A percentile compares a stretch with the other conserved stretches of the same genome.
These are phyloP conservation scores for Amyelois transitella DNA, from an alignment of 1,140 invertebrate species.

Conservation along the genomic window DNA sequence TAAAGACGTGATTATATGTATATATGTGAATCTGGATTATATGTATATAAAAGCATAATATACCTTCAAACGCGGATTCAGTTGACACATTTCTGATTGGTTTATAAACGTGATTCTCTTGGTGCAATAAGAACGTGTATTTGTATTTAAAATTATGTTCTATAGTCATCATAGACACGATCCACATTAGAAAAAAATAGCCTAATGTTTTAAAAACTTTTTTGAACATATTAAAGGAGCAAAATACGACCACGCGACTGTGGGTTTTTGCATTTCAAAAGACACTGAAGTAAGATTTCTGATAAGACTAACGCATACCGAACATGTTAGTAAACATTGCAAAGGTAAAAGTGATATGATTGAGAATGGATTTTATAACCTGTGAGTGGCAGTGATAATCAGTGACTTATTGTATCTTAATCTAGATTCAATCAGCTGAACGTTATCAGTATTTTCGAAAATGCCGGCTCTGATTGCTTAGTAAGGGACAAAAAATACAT, in stretches of 20 bases:
- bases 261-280: neutral
- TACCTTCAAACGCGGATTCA: constrained; percentile 8
- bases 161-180: constrained; percentile 23
- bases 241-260: neutral
- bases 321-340: neutral
- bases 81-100: neutral
- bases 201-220: constrained; percentile 22
- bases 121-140: neutral
- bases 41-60: too few species aligned
- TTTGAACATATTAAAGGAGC: constrained; percentile 16
- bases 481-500: too few species aligned
- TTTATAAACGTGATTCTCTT: neutral
- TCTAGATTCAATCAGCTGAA: too few species aligned
- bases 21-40: too few species aligned
- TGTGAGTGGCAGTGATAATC: too few species aligned
- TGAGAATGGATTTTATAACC: too few species aligned
- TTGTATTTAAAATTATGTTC: constrained; percentile 14
- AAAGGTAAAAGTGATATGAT: too few species aligned
- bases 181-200: constrained; percentile 18
- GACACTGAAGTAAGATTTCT: neutral
- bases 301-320: neutral
- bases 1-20: too few species aligned
- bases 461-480: too few species aligned
- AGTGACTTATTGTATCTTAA: too few species aligned
- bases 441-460: too few species aligned